These are phyloP conservation scores for Drosophila rubida DNA, from an alignment of 2,888 invertebrate genomes.

Conservation along the genomic window DNA sequence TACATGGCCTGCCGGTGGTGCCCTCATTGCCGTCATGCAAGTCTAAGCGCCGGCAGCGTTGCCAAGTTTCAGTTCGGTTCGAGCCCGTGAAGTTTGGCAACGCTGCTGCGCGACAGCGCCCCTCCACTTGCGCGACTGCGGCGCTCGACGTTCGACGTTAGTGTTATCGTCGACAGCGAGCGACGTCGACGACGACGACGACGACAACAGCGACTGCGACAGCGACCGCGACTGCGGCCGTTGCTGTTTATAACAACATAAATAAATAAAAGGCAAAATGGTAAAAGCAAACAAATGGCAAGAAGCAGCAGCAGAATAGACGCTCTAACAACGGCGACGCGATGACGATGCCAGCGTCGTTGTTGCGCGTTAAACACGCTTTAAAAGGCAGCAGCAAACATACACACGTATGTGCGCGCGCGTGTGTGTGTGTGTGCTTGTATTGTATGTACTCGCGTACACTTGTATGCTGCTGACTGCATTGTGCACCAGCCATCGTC, in stretches of 20 bases:
- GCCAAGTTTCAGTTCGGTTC: constrained; percentile 58
- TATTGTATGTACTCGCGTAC: not conserved
- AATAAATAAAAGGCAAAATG: constrained; percentile 64
- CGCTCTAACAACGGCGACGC: constrained; percentile 31
- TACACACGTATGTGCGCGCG: not conserved
- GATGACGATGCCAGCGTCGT: too few species aligned
- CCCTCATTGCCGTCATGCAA: constrained; percentile 64
- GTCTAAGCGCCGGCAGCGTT: constrained; percentile 52
- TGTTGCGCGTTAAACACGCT: constrained; percentile 29
- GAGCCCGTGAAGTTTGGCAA: constrained; percentile 49
- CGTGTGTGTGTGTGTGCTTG: not conserved
- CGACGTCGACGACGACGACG: constrained; percentile 6
- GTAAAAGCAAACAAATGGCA: constrained; percentile 37
- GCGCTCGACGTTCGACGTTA: constrained; percentile 3
- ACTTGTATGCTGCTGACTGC: too few species aligned
- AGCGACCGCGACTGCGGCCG: constrained; percentile 22
- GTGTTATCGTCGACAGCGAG: constrained; percentile 6
- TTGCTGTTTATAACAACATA: constrained; percentile 68
- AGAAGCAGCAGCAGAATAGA: constrained; percentile 42
- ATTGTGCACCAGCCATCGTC: too few species aligned
- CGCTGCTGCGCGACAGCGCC: constrained; percentile 44
- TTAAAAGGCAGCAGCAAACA: constrained; percentile 35
- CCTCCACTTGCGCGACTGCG: constrained; percentile 57
- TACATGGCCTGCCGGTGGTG: constrained; percentile 53
- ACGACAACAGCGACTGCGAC: constrained; percentile 17